A percentile compares a stretch with the other conserved stretches of the same genome.
These are phyloP conservation scores for Tetragonula carbonaria DNA, from an alignment of 2,888 invertebrate genomes.

Conservation along the genomic window DNA sequence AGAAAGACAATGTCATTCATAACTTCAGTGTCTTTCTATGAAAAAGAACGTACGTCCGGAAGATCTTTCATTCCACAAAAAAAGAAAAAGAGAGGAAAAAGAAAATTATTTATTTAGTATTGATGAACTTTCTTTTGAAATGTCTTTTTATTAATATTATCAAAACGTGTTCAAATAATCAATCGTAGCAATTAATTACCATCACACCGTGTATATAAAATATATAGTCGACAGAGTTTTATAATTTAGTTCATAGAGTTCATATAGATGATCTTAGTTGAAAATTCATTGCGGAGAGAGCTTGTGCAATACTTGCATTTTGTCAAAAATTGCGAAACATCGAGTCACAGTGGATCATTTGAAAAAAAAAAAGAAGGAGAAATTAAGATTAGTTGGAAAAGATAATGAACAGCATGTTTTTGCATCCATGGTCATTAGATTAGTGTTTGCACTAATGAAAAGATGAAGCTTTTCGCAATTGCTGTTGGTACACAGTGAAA, in stretches of 20 bases:
- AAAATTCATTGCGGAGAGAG: slow-evolving; percentile 20
- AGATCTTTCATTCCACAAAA: too few relatives aligned
- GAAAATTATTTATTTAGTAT: not conserved
- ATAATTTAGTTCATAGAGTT: not conserved
- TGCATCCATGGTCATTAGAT: slow-evolving; percentile 15
- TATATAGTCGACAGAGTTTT: not conserved
- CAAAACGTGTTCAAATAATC: not conserved
- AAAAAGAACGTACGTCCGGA: not conserved
- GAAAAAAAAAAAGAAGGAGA: not conserved
- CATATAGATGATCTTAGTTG: slow-evolving; percentile 3
- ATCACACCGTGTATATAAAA: not conserved
- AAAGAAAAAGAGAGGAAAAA: not conserved
- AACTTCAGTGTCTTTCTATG: not conserved
- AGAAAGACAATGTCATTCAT: not conserved
- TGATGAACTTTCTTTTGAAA: not conserved
- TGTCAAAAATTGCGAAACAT: not conserved
- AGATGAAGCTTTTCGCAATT: slow-evolving; percentile 42
- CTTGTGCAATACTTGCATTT: slow-evolving; percentile 40
- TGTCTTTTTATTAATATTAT: not conserved
- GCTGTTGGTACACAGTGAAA: slow-evolving; percentile 10
- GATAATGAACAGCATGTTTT: slow-evolving; percentile 39
- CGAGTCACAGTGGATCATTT: not conserved
- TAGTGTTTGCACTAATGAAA: slow-evolving; percentile 25
- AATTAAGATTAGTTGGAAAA: not conserved
- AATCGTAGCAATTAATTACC: not conserved